Percentiles rank a stretch among this genome's conserved stretches.
Evolutionary conservation across 2,888 invertebrate genomes (phyloP).

Genomic region (Lasiommata megera): DNA sequence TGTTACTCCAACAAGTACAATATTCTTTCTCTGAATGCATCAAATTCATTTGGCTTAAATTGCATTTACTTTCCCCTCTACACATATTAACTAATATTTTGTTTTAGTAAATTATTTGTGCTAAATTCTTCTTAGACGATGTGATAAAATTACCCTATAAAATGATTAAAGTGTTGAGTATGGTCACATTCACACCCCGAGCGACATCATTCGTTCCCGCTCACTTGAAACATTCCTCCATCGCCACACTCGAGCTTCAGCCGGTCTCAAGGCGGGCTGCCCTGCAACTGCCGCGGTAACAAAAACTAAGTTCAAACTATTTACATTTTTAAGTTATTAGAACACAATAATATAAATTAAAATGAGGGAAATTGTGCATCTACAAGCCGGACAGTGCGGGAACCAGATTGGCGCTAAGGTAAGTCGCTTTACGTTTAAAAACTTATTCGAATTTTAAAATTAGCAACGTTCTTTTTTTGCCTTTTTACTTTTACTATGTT

Average conservation of each 20-base stretch:
- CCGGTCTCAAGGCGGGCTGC: slow-evolving; percentile 48
- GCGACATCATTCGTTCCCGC: slow-evolving; percentile 43
- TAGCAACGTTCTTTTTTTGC: slow-evolving; percentile 38
- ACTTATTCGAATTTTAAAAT: slow-evolving; percentile 36
- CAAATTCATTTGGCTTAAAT: no score
- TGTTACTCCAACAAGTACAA: no score
- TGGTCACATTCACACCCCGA: slow-evolving; percentile 62
- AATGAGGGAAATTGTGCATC: slow-evolving; percentile 92
- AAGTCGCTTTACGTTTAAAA: slow-evolving; percentile 40
- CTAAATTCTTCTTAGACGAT: no score
- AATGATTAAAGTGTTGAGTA: slow-evolving; percentile 35
- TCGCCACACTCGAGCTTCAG: slow-evolving; percentile 53
- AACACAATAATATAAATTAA: slow-evolving; percentile 48
- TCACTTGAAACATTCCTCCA: slow-evolving; percentile 50
- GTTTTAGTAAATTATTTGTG: no score
- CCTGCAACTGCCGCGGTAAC: slow-evolving; percentile 35
- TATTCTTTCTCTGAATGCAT: no score
- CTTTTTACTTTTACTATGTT: slow-evolving; percentile 22
- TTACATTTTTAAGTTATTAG: slow-evolving; percentile 32
- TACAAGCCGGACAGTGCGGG: slow-evolving; percentile 92
- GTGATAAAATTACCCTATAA: slow-evolving; percentile 24
- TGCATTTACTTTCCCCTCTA: no score
- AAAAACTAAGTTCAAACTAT: slow-evolving; percentile 28
- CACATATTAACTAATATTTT: no score
- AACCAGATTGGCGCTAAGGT: slow-evolving; percentile 89